Evolutionary conservation across 1,140 invertebrate species (phyloP), one percentile per base, ranked within the genome.

Genomic region (Micrasema minimum): DNA sequence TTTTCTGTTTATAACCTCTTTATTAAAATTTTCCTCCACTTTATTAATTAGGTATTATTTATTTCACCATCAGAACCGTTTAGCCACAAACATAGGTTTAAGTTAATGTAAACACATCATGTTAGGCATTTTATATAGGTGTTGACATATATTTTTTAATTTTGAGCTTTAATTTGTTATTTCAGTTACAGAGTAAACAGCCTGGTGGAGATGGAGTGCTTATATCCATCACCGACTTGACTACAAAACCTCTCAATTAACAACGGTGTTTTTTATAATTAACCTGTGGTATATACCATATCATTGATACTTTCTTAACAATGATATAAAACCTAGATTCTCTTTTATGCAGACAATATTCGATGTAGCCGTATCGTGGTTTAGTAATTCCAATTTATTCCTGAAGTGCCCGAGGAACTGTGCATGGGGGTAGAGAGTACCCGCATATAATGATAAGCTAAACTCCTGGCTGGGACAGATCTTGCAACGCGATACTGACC

Each of bases 391-490:
- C 94, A 95, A 83, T 98, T 96, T 80, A 88, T 91, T 64, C 91
- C 92, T 0, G 83, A 89, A 53, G 81, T 85, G 18, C 78, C 79
- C 1, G 86, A 88, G 69, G 79, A 20, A 81, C 86, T 71, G 72
- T 78, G n/a, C n/a, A 5, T 76, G 80, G 14, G 83, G 86, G n/a
- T n/a, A n/a, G 72, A 85, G 87, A 72, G 89, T 91, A 12, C 89
- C 91, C 20, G 86, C 89, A 2, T 95, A 97, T 81, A 96, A 92
- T 79, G 92, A 97, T 82, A 95, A 95, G 78, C 85, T 97, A 0
- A 97, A 97, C 85, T 94, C 93, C 0, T 97, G 95, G 96, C 83
- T 98, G 1, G 94, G 94, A n/a, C 96, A 98, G 80, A 93, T 96
- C 38, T 80, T 97, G n/a, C 93, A 96, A 78, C 83, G 93, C 59